These are phyloP conservation scores for Drosophila anomalata DNA, from an alignment of 2,888 invertebrate genomes.

Conservation along the genomic window DNA sequence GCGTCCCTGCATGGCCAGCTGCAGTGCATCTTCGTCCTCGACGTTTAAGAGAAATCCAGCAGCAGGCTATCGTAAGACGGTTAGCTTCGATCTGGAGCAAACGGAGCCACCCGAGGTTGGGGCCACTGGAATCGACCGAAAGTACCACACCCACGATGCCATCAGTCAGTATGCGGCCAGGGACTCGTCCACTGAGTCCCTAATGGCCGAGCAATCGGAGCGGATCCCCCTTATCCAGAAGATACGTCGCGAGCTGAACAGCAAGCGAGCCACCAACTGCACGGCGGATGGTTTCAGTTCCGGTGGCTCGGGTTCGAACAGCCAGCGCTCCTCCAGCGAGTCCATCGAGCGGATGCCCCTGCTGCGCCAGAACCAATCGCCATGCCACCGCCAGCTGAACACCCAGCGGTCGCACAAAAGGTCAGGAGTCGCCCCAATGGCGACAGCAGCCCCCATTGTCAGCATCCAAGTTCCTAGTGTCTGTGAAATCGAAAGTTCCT, in stretches of 20 bases:
- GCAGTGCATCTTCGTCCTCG: conserved; percentile 49
- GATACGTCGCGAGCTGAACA: conserved; percentile 77
- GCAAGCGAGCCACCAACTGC: conserved; percentile 75
- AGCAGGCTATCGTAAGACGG: conserved; percentile 82
- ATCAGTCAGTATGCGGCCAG: conserved; percentile 71
- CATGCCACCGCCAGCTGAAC: conserved; percentile 76
- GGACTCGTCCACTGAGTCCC: conserved; percentile 72
- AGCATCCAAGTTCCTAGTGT: conserved; percentile 79
- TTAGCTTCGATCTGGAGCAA: conserved; percentile 83
- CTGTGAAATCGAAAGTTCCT: conserved; percentile 78
- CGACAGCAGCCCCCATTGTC: conserved; percentile 49
- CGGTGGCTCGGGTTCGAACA: conserved; percentile 77
- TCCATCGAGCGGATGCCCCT: conserved; percentile 78
- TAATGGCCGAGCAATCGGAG: conserved; percentile 55
- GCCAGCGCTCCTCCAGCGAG: conserved; percentile 77
- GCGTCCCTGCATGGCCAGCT: conserved; percentile 51
- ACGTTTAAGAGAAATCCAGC: conserved; percentile 55
- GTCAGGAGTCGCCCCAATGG: conserved; percentile 61
- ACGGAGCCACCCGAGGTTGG: conserved; percentile 12
- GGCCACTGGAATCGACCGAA: conserved; percentile 66
- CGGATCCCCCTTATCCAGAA: conserved; percentile 78
- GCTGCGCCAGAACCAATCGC: conserved; percentile 58
- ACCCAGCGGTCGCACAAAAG: conserved; percentile 78
- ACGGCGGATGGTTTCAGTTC: conserved; percentile 70
- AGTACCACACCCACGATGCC: conserved; percentile 81